A percentile compares a stretch with the other conserved stretches of the same genome.
phyloP scores from a whole-genome alignment of 2,888 invertebrate genomes.

The Spodoptera picta region DNA sequence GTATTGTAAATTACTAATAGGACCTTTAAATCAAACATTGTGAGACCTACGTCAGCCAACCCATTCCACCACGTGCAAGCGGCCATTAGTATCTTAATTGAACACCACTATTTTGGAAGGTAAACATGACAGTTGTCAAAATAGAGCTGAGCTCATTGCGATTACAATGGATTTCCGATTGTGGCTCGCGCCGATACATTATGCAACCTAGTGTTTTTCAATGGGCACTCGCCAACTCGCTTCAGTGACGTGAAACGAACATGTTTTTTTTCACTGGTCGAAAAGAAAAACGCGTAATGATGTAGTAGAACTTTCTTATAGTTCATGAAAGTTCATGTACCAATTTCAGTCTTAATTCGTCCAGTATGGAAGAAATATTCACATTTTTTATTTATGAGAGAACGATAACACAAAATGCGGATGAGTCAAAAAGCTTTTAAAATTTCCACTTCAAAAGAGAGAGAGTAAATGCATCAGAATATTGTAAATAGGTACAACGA shows the following conservation, averaged over 20 bases:
- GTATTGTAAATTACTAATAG: too few relatives aligned
- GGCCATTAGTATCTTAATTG: slow-evolving; percentile 18
- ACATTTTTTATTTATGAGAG: too few relatives aligned
- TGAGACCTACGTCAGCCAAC: too few relatives aligned
- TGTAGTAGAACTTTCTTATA: slow-evolving; percentile 1
- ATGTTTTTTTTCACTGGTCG: slow-evolving; percentile 26
- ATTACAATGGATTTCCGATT: slow-evolving; percentile 62
- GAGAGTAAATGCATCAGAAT: too few relatives aligned
- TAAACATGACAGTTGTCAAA: slow-evolving; percentile 54
- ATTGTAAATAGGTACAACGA: background rate
- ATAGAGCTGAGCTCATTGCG: slow-evolving; percentile 49
- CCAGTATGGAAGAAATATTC: too few relatives aligned
- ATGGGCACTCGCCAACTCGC: slow-evolving; percentile 58
- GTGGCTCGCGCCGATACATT: slow-evolving; percentile 53
- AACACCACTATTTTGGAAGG: slow-evolving; percentile 38
- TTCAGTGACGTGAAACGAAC: slow-evolving; percentile 34
- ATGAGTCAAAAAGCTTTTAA: too few relatives aligned
- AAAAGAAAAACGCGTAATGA: slow-evolving; percentile 16
- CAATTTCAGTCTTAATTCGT: slow-evolving; percentile 2
- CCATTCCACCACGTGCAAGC: too few relatives aligned
- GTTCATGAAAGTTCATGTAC: slow-evolving; percentile 6
- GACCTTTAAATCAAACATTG: too few relatives aligned
- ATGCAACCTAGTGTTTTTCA: slow-evolving; percentile 58
- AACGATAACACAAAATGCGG: too few relatives aligned
- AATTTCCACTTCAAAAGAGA: too few relatives aligned